Base-by-base conservation (phyloP, 2,113 vertebrate species). In the Castor canadensis region DNA sequence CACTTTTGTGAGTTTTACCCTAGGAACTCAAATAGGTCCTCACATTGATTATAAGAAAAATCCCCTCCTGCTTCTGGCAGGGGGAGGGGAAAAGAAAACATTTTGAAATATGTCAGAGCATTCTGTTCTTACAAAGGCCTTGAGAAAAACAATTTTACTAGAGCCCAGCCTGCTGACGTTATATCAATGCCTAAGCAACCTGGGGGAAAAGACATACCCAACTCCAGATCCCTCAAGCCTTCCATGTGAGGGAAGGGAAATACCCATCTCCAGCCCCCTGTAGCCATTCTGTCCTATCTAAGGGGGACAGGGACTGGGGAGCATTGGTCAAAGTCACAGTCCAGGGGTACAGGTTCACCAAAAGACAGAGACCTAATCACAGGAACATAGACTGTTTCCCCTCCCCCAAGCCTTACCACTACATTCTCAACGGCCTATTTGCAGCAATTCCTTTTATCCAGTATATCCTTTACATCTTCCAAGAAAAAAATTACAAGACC, bases 1-100 rank as follows among this genome's bases (percentile, higher is more conserved):
- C 9, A 6, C 11, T 47, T 94, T 73, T 90, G 43, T 96, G 84
- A 94, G 62, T 84, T 92, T 94, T 92, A 77, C 40, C 56, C 85
- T 75, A 87, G 81, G 88, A 92, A 56, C 47, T 95, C 64, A 35
- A 87, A n/a, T 30, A 67, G 54, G 60, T 95, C 38, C 43, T 94
- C 64, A 60, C 69, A 79, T 11, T 77, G 5, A 87, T 47, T 49
- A 86, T 71, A 79, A 73, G 73, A 81, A 87, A 94, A 82, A 87
- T 32, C 22, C 40, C 45, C 40, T 52, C 38, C 26, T 67, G 49
- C 49, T 95, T 73, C 64, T 80, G 38, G 32, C 47, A 60, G 9
- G 8, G 24, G 38, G 24, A 45, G 8, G 12, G 6, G 10, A 49
- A 72, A 94, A 58, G 28, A n/a, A 67, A 93, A 79, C 49, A 93